Base-by-base conservation (phyloP, 2,113 vertebrate genomes). In the Notarius lentiginosus region DNA sequence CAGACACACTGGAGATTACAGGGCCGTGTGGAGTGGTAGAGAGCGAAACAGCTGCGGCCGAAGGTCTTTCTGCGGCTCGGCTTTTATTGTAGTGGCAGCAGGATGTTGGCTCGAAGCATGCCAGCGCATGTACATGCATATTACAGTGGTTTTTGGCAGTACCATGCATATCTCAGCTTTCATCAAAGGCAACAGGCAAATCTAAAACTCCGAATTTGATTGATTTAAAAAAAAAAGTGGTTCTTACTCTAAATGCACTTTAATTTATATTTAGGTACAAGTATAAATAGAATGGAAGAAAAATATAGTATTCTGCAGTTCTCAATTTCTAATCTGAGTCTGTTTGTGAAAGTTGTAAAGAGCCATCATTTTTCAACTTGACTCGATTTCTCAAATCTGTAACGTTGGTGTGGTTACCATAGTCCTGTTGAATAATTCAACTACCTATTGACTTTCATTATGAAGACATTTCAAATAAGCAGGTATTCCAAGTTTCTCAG, bases 21-120 rank as follows among this genome's bases (percentile, higher is more conserved):
- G 94, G 92, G 92, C 86, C 85, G 92, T 90, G 90, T 60, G 79
- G 90, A 91, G 90, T 85, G 91, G 83, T 91, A 88, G 90, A 88
- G 79, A 90, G 87, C 88, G 90, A 92, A 95, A 94, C 95, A 95
- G 94, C 94, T 95, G 95, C 91, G 89, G 89, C 89, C 60, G 1
- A 60, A 91, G 88, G 49, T 34, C 5, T 84, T 87, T 61, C 15
- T 66, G 86, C 86, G 87, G 92, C 93, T 92, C 88, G 91, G 66
- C 93, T 94, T 94, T 95, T 91, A 95, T 95, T 93, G 93, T 94
- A 89, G 91, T 90, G 90, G 91, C 93, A 90, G 91, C 90, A 90
- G 93, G 90, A 89, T 91, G 93, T 94, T 92, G 90, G 92, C 90
- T 88, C 90, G 88, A 87, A 88, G 87, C 93, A 90, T 91, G 94